phyloP scores from a whole-genome alignment of 1,140 invertebrate genomes.

The Drosophila littoralis region DNA sequence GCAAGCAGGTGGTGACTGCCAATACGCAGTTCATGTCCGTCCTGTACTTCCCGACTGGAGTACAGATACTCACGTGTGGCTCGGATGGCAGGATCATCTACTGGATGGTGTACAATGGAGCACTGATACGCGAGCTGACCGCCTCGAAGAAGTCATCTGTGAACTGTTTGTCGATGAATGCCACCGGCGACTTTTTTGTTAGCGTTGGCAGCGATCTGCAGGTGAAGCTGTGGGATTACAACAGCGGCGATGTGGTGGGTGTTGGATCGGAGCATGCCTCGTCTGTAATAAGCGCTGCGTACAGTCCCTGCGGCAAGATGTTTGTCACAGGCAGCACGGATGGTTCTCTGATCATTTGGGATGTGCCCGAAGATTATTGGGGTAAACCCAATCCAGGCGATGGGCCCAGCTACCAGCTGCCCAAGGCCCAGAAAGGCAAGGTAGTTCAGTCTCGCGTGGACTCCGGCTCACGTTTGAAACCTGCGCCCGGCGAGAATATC shows the following conservation, averaged over 20 bases:
- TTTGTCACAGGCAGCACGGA: slow-evolving; percentile 92
- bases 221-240: slow-evolving; percentile 94
- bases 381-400: slow-evolving; percentile 52
- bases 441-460: slow-evolving; percentile 44
- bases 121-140: slow-evolving; percentile 87
- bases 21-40: slow-evolving; percentile 95
- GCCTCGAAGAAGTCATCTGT: slow-evolving; percentile 91
- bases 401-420: slow-evolving; percentile 28
- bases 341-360: slow-evolving; percentile 94
- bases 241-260: slow-evolving; percentile 91
- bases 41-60: slow-evolving; percentile 90
- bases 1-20: slow-evolving; percentile 93
- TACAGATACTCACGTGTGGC: slow-evolving; percentile 94
- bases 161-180: slow-evolving; percentile 91
- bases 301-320: slow-evolving; percentile 89
- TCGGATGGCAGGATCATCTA: slow-evolving; percentile 94
- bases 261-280: slow-evolving; percentile 92
- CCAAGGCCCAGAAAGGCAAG: slow-evolving; percentile 48
- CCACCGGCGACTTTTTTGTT: slow-evolving; percentile 90
- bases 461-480: slow-evolving; percentile 47
- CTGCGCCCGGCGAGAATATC: slow-evolving; percentile 66
- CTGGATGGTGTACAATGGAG: slow-evolving; percentile 89
- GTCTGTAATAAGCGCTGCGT: slow-evolving; percentile 89
- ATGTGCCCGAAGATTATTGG: slow-evolving; percentile 85
- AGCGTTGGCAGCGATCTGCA: slow-evolving; percentile 94